Evolutionary conservation across 2,797 vertebrate species (phyloP), one percentile per base, ranked within the genome.

Genomic region (Megaceryle alcyon): DNA sequence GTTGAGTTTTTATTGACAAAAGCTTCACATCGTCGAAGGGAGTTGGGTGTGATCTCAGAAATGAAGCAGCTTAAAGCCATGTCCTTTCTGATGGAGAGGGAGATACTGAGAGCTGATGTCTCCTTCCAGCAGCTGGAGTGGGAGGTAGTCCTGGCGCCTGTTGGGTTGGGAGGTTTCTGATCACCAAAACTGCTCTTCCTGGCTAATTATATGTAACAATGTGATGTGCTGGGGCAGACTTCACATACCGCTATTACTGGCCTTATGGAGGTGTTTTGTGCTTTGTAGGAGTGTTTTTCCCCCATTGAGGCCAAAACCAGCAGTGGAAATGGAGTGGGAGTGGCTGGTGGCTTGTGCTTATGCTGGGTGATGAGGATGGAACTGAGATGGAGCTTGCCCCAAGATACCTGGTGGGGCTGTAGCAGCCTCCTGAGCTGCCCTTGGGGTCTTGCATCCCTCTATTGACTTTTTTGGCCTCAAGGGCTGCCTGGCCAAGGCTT

Each of bases 191-290:
- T 51, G 70, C 29, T 61, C n/a, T 86, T 82, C 29, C 60, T 82
- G 53, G 35, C 64, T 96, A 81, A 90, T 95, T 86, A 85, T 89
- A 51, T 26, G 56, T 95, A 92, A 96, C 65, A 71, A 71, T 57
- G 56, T 72, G 82, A 68, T 90, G 49, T 12, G 17, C 69, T 66
- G 64, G 84, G 57, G 70, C 85, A 53, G 71, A 46, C 46, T 94
- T 90, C 82, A 6, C 29, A 65, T 73, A 56, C 68, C 6, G 8
- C 18, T 75, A 22, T 56, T 83, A 43, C 73, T 86, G 78, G 33
- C 20, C 46, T 86, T 65, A 49, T 93, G 77, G 65, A 66, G 71
- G 26, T 71, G 73, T 95, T 46, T 4, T 60, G 71, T 90, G 87
- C 76, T 64, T 84, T 57, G 28, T 28, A 14, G 19, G 66, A 88